Conservation (phyloP, 2,888 invertebrate species). For the Dioctria rufipes region DNA sequence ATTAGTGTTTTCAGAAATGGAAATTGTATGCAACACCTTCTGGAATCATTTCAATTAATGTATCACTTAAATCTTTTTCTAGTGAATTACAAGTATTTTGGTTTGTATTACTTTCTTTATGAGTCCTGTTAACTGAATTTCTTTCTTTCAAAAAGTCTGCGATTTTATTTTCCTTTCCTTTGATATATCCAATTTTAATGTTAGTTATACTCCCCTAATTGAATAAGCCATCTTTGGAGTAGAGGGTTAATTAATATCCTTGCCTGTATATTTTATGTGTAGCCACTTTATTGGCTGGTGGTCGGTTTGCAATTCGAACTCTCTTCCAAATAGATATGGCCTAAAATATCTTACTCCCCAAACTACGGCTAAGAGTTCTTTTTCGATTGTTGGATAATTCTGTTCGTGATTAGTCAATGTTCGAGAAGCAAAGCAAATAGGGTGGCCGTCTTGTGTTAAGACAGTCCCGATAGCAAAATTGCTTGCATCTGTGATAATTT, state of each 20-base stretch:
- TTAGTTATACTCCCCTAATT: slow-evolving; percentile 21
- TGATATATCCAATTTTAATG: slow-evolving; percentile 24
- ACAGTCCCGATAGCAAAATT: slow-evolving; percentile 22
- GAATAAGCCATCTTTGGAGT: slow-evolving; percentile 28
- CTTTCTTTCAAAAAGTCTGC: slow-evolving; percentile 33
- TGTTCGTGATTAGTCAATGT: slow-evolving; percentile 39
- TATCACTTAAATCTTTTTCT: not conserved
- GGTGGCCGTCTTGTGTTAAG: slow-evolving; percentile 41
- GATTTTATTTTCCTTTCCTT: slow-evolving; percentile 40
- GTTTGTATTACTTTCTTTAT: not conserved
- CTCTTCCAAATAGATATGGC: slow-evolving; percentile 33
- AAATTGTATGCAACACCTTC: slow-evolving; percentile 7
- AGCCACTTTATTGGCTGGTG: slow-evolving; percentile 38
- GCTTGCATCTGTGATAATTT: slow-evolving; percentile 19
- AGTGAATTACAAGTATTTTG: no score
- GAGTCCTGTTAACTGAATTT: not conserved
- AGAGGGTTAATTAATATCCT: slow-evolving; percentile 34
- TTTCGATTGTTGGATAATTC: slow-evolving; percentile 48
- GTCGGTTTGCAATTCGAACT: slow-evolving; percentile 26
- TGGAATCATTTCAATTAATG: not conserved
- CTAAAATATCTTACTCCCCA: slow-evolving; percentile 43
- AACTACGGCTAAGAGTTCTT: slow-evolving; percentile 27
- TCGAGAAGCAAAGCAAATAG: slow-evolving; percentile 49
- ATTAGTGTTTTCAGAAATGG: slow-evolving; percentile 12
- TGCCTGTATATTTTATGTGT: slow-evolving; percentile 29